Conservation (phyloP, 2,113 vertebrate species). For the Manacus vitellinus region DNA sequence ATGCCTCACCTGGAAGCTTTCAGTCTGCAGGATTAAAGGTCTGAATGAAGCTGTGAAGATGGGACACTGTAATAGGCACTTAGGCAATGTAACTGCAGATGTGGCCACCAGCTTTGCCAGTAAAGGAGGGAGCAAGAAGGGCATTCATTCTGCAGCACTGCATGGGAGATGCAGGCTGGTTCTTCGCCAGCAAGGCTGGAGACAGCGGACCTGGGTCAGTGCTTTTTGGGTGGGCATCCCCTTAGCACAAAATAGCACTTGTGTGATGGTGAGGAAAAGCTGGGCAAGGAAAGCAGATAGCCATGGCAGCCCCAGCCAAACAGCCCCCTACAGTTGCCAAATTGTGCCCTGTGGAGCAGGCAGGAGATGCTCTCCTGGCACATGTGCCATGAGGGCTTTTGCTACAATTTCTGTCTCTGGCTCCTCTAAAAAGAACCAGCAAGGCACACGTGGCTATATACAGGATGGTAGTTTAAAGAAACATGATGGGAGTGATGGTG, state of each 20-base stretch:
- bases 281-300: background rate
- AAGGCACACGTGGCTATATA: background rate
- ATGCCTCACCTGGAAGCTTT: background rate
- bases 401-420: background rate
- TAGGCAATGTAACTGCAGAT: background rate
- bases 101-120: background rate
- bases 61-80: background rate
- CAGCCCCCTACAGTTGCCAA: background rate
- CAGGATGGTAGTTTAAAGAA: background rate
- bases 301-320: background rate
- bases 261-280: background rate
- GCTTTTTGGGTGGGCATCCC: background rate
- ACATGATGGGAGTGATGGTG: background rate
- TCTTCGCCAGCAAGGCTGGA: background rate
- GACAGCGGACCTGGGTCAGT: accelerated
- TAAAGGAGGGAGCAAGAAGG: background rate
- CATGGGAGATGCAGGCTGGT: background rate
- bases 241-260: background rate
- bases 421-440: background rate
- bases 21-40: background rate
- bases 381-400: background rate
- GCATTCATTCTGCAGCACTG: accelerated
- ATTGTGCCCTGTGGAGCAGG: background rate
- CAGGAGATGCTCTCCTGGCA: background rate
- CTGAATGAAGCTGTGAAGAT: background rate